Evolutionary conservation across 2,797 vertebrate genomes (phyloP).

Genomic region (Falco naumanni): DNA sequence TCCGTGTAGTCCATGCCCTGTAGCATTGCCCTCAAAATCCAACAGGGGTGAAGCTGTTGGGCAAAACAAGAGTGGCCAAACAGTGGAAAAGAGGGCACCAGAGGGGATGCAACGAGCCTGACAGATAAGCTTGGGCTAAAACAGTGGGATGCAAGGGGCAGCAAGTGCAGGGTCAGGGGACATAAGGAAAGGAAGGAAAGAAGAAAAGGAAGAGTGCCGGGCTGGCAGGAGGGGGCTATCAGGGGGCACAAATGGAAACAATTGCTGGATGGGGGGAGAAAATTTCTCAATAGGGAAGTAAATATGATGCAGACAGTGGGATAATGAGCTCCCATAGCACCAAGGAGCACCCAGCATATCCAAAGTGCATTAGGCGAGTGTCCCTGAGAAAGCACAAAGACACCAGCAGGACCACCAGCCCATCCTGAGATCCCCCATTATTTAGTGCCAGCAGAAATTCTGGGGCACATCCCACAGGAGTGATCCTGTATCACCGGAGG

Average conservation of each 20-base stretch:
- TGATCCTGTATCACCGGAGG: accelerated
- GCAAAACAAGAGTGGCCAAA: neutral
- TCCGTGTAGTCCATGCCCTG: too few relatives aligned
- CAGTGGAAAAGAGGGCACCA: neutral
- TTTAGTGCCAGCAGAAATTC: neutral
- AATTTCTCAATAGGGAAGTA: neutral
- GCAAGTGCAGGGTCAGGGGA: neutral
- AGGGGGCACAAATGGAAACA: neutral
- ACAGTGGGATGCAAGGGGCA: neutral
- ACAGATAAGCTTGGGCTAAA: neutral
- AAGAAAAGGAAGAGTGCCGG: neutral
- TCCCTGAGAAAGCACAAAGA: neutral
- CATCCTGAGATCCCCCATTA: neutral
- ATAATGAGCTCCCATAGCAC: neutral
- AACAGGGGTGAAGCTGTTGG: neutral
- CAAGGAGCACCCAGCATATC: accelerated
- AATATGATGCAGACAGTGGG: neutral
- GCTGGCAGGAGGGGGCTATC: neutral
- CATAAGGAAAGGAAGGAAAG: neutral
- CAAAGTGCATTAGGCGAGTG: neutral
- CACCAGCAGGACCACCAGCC: neutral
- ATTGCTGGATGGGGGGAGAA: neutral
- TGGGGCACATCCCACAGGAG: neutral
- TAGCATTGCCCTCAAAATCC: neutral
- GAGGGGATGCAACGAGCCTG: accelerated